Percentiles rank a stretch among this genome's conserved stretches.
phyloP scores from a whole-genome alignment of 2,113 vertebrate genomes.

The Gracilinanus agilis region DNA sequence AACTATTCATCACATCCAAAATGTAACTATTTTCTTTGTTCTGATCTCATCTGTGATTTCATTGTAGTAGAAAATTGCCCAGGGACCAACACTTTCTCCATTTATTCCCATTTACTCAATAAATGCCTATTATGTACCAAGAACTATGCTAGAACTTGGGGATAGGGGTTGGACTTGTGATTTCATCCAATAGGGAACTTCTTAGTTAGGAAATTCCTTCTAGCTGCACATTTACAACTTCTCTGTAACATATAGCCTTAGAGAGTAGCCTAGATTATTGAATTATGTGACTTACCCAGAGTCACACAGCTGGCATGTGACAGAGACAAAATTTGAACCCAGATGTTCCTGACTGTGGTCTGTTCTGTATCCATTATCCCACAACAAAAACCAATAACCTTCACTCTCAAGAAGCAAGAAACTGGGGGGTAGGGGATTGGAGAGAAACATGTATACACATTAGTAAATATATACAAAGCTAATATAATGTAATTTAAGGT shows the following conservation, averaged over 20 bases:
- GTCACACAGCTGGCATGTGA: too few relatives aligned
- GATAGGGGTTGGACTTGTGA: background rate
- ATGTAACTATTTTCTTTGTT: background rate
- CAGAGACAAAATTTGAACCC: too few relatives aligned
- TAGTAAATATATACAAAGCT: background rate
- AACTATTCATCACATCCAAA: background rate
- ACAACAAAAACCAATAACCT: background rate
- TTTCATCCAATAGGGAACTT: background rate
- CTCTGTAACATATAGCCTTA: background rate
- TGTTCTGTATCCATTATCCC: background rate
- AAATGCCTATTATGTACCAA: background rate
- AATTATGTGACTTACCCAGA: too few relatives aligned
- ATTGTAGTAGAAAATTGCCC: background rate
- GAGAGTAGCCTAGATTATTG: background rate
- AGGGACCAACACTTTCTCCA: background rate
- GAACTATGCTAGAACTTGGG: background rate
- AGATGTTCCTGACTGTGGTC: background rate
- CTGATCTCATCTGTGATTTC: background rate
- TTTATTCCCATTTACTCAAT: background rate
- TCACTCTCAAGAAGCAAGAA: too few relatives aligned
- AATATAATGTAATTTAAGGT: background rate
- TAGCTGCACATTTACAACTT: background rate
- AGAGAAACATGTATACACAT: background rate
- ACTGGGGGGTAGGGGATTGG: background rate
- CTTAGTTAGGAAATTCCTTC: background rate